Base-by-base conservation (phyloP, 2,113 vertebrate species). In the Apaloderma vittatum region DNA sequence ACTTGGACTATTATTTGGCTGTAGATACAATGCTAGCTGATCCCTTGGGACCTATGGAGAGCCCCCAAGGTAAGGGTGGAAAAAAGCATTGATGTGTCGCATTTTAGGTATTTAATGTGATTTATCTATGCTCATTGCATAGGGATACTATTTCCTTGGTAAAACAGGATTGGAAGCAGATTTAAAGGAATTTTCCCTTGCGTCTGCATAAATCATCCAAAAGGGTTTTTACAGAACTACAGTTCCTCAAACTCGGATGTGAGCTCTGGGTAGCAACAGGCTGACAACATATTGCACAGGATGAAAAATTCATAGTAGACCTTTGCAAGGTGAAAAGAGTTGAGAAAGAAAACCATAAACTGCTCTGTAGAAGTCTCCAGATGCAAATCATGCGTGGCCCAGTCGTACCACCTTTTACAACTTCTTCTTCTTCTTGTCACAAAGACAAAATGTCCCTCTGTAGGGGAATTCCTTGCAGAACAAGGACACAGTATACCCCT, bases 41-140 rank as follows among this genome's bases (percentile, higher is more conserved):
- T 37, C 17, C 24, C 40, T 23, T 55, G 24, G 45, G 26, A 79
- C 37, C 21, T 11, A 7, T 0, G 66, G 4, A 58, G 51, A 78
- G 71, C 1, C 1, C 8, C 21, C 52, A 32, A 40, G 4, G 4
- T 0, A 55, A 43, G 15, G 7, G 8, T 19, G 22, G 0, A 0
- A 3, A 17, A 62, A 85, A 12, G 2, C 3, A 18, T 24, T 23
- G 6, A 49, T 73, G 9, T 1, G 2, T 34, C 54, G 17, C 59
- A 14, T 67, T 74, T 77, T 2, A 57, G 27, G 37, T 66, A 8
- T 84, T 54, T 4, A 36, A 66, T 2, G n/a, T 73, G 46, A 22
- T 45, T 12, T 15, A 30, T 17, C 59, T 86, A 17, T 5, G 10
- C 15, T 45, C 18, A 15, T 21, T 45, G 15, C 51, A 70, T 40